Base-by-base conservation (phyloP, 2,113 vertebrate species). In the Colistium nudipinnis region DNA sequence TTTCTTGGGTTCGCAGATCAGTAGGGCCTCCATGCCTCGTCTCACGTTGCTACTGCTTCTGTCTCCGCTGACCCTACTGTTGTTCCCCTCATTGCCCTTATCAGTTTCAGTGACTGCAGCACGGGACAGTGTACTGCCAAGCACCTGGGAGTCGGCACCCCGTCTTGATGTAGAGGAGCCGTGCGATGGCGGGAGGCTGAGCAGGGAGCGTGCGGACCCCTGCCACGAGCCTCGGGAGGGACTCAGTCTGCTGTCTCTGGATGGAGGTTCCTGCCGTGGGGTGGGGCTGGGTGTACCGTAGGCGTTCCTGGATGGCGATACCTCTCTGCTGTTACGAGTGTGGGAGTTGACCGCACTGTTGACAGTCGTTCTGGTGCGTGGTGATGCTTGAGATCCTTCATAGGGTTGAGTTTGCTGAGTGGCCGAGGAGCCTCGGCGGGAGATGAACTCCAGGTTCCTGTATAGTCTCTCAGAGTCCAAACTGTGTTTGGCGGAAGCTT, bases 401-500 rank as follows among this genome's bases (percentile, higher is more conserved):
- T 77, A 70, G 16, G 70, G 75, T 19, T 80, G n/a, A n/a, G n/a
- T 74, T 16, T 81, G 81, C 6, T 79, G 83, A 52, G 65, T 11
- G 8, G 78, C 75, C 0, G 83, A 78, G 9, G 88, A 90, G 3
- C 79, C 83, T 5, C 80, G 82, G 11, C 82, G 83, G 35, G 89
- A 91, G 54, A 93, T 91, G 0, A 88, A 88, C 72, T 93, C 91
- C 3, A 93, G 84, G 62, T 93, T 92, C 54, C 81, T 87, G 78
- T 91, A 92, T 27, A 93, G 81, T 66, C 78, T 92, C 66, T 93
- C 92, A 16, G 93, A 93, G 68, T 93, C 92, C 49, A 93, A 70
- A 41, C 90, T 91, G 76, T 91, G 91, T 14, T 82, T 82, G 47
- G 88, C 78, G 14, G 90, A 92, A 62, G 82, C 73, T 54, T 89